Conservation (phyloP, 1,140 invertebrate genomes). For the Cydia strobilella region DNA sequence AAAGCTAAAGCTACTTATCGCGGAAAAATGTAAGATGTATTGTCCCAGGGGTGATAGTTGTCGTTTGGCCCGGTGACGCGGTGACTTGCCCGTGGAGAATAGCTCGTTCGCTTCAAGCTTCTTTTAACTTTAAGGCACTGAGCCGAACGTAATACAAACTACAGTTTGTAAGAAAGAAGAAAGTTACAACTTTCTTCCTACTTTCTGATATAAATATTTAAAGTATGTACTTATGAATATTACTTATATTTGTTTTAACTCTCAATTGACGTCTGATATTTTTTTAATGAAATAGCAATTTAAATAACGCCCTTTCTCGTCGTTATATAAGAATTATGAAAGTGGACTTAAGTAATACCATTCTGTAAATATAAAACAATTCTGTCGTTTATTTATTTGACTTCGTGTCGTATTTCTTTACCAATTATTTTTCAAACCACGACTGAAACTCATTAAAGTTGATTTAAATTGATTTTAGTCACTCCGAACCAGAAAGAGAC, state of each 20-base stretch:
- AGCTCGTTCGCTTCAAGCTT: neutral
- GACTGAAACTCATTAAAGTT: neutral
- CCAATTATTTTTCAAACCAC: neutral
- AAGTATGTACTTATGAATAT: neutral
- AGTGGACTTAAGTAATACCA: too few relatives aligned
- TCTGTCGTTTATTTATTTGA: too few relatives aligned
- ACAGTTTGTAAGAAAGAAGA: neutral
- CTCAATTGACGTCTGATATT: neutral
- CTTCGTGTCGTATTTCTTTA: neutral
- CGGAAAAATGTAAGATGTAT: slow-evolving; percentile 52
- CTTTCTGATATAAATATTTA: neutral
- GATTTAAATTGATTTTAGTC: slow-evolving; percentile 11
- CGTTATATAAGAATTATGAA: too few relatives aligned
- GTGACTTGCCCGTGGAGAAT: slow-evolving; percentile 40
- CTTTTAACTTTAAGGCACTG: slow-evolving; percentile 1
- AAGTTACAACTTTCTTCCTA: neutral
- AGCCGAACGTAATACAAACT: neutral
- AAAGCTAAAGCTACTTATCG: slow-evolving; percentile 51
- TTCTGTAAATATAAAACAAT: too few relatives aligned
- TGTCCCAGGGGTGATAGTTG: slow-evolving; percentile 53
- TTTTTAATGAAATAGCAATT: too few relatives aligned
- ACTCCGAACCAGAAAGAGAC: neutral
- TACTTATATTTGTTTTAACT: neutral
- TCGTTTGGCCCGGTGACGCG: slow-evolving; percentile 43
- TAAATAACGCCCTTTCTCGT: too few relatives aligned